A percentile compares a stretch with the other conserved stretches of the same genome.
Conservation (phyloP, 53 echinoderm and acorn worm genomes). For the Actinopyga echinites region DNA sequence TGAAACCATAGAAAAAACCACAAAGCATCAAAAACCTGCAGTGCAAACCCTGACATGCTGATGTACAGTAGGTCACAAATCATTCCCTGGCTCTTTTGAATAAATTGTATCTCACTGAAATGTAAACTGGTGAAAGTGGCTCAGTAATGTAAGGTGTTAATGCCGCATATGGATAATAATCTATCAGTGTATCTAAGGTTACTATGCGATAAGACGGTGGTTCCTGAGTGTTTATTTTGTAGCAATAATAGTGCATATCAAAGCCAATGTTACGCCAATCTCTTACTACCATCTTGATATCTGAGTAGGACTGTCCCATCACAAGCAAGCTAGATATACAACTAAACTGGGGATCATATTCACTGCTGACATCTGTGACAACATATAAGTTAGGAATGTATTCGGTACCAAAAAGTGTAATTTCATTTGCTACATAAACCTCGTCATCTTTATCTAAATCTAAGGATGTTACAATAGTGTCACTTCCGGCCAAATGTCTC, state of each 20-base stretch:
- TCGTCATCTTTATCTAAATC: slow-evolving; percentile 44
- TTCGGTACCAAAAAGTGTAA: slow-evolving; percentile 39
- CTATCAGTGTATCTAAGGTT: background rate
- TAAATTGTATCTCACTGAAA: background rate
- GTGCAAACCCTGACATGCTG: too few relatives aligned
- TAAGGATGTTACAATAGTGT: background rate
- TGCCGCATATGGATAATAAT: background rate
- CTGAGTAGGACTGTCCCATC: background rate
- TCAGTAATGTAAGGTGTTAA: background rate
- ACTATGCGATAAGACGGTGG: background rate
- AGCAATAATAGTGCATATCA: background rate
- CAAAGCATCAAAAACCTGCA: too few relatives aligned
- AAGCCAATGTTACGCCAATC: background rate
- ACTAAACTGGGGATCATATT: slow-evolving; percentile 29
- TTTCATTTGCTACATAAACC: slow-evolving; percentile 39
- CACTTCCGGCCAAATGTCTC: background rate
- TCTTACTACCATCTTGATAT: background rate
- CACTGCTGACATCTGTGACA: background rate
- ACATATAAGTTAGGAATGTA: slow-evolving; percentile 54
- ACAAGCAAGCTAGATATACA: background rate
- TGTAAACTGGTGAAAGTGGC: background rate
- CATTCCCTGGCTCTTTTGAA: background rate
- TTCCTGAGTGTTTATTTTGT: background rate
- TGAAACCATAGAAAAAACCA: too few relatives aligned
- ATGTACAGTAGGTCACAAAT: too few relatives aligned